Evolutionary conservation across 1,140 invertebrate genomes (phyloP), one percentile per base, ranked within the genome.

Genomic region (Zophobas morio): DNA sequence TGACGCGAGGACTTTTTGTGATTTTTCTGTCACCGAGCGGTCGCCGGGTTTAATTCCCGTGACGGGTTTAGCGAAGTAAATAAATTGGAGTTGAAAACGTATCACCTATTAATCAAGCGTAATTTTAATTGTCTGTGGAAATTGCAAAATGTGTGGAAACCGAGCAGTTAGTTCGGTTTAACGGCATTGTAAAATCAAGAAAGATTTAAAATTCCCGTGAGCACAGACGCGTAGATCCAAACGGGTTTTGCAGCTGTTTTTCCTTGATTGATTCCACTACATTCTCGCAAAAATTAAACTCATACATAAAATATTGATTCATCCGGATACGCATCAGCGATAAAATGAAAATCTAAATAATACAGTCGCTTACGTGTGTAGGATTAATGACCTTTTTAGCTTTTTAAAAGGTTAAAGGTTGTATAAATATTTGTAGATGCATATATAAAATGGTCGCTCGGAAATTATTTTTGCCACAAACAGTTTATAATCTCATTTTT

Each of bases 341-440:
- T 53, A 53, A 53, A 53, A 53, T 53, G 49, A 53, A 53, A 53
- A 53, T 53, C 6, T 53, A 53, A 53, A 53, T 53, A 53, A 53
- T 53, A 53, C 49, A 53, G 4, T 53, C 49, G 20, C 20, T 53
- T n/a, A 53, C 49, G 49, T 53, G 49, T 53, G 6, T 20, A 53
- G 49, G 49, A 53, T 53, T 53, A 53, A 53, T 53, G 49, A 53
- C 49, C 20, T 53, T 53, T 53, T 53, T 53, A n/a, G 49, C 4
- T 53, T 53, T 8, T 53, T 53, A 8, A 53, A 53, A 53, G 20
- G 49, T 32, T 6, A 53, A 20, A 20, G 20, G 6, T 53, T 53
- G 49, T 2, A 8, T 53, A 32, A 53, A 53, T 53, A 53, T 53
- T 53, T 53, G 49, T 2, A 20, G 20, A 32, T 32, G 6, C 4